phyloP scores from a whole-genome alignment of 2,797 vertebrate species.

The Aphelocoma californica region DNA sequence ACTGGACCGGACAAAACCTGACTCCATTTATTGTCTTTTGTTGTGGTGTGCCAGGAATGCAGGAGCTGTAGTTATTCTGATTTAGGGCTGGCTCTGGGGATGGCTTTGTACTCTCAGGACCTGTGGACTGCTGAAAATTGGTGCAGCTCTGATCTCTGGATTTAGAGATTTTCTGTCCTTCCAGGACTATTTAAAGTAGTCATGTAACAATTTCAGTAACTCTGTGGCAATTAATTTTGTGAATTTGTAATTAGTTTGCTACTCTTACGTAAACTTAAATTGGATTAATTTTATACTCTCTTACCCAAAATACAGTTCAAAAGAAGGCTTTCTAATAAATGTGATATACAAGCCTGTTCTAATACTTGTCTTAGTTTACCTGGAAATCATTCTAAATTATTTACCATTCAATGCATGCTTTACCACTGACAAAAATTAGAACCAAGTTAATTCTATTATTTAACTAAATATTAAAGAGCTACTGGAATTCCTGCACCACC shows the following conservation, averaged over 20 bases:
- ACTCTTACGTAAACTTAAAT: not conserved
- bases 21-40: constrained; percentile 44
- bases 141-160: not conserved
- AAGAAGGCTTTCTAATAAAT: not conserved
- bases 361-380: not conserved
- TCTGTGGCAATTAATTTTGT: not conserved
- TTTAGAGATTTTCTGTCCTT: not conserved
- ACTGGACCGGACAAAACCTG: constrained; percentile 48
- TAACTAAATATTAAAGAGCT: constrained; percentile 23
- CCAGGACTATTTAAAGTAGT: not conserved
- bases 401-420: not conserved
- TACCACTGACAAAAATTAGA: not conserved
- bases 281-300: not conserved
- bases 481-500: not conserved
- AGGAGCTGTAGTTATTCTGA: constrained; percentile 17
- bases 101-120: constrained; percentile 22
- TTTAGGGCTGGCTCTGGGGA: not conserved
- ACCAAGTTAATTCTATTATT: not conserved
- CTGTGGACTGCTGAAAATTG: not conserved
- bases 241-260: not conserved
- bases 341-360: not conserved
- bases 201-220: not conserved
- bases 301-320: not conserved
- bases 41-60: constrained; percentile 38
- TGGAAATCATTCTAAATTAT: not conserved